These are phyloP conservation scores for Mixornis gularis DNA, from an alignment of 2,113 vertebrate species.

Conservation along the genomic window DNA sequence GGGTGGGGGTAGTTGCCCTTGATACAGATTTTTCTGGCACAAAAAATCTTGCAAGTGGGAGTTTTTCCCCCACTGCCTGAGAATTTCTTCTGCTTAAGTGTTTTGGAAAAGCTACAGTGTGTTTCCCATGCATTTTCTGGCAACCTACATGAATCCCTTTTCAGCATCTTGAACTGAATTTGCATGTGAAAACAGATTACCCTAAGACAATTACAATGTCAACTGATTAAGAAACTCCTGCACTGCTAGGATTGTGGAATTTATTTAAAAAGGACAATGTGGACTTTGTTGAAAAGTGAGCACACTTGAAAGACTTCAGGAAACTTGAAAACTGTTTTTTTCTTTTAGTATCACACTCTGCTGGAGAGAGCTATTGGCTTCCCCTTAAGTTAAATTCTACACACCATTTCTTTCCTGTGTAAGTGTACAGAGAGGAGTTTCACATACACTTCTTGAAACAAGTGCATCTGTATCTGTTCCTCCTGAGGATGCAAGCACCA, in stretches of 20 bases:
- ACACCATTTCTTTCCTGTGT: not conserved
- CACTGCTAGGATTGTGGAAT: not conserved
- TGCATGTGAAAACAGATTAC: slow-evolving; percentile 51
- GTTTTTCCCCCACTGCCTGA: not conserved
- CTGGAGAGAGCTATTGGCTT: not conserved
- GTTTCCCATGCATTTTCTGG: slow-evolving; percentile 45
- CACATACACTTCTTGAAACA: not conserved
- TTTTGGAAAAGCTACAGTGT: not conserved
- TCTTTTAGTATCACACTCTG: not conserved
- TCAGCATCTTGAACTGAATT: slow-evolving; percentile 15
- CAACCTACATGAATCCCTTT: slow-evolving; percentile 25
- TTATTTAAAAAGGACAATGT: not conserved
- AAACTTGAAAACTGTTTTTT: not conserved
- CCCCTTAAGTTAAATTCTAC: not conserved
- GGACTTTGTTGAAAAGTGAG: not conserved
- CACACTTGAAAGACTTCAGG: not conserved
- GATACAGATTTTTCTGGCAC: not conserved
- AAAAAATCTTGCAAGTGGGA: not conserved
- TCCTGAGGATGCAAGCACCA: not conserved
- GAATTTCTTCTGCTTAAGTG: not conserved
- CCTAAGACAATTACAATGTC: slow-evolving; percentile 7
- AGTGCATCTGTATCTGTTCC: not conserved
- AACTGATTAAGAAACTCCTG: slow-evolving; percentile 18
- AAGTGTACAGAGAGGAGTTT: not conserved
- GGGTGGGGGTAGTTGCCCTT: not conserved